These are phyloP conservation scores for Mylabris sibirica DNA, from an alignment of 2,888 invertebrate genomes.

Conservation along the genomic window DNA sequence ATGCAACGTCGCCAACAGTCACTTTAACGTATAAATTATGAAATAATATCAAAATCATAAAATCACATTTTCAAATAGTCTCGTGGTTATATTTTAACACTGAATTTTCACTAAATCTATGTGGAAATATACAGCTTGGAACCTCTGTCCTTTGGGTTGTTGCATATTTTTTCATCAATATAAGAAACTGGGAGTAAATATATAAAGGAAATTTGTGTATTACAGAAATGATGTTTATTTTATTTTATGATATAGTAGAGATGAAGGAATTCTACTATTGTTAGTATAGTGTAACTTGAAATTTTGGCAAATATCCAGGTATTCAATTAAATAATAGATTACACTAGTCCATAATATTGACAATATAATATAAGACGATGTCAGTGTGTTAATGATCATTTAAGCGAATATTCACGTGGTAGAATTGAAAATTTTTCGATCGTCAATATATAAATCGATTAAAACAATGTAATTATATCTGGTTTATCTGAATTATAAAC, in stretches of 20 bases:
- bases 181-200: constrained; percentile 9
- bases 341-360: constrained; percentile 36
- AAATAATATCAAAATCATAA: constrained; percentile 47
- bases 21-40: constrained; percentile 39
- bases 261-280: background rate
- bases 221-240: too few relatives aligned
- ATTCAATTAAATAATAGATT: constrained; percentile 49
- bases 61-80: constrained; percentile 45
- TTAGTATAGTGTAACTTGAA: constrained; percentile 27
- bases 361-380: constrained; percentile 15
- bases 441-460: background rate
- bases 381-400: constrained; percentile 31
- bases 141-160: background rate
- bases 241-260: background rate
- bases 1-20: constrained; percentile 33
- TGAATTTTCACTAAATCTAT: constrained; percentile 24
- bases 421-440: background rate
- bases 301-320: constrained; percentile 43
- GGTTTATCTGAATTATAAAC: constrained; percentile 41
- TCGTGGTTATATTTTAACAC: constrained; percentile 41
- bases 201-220: background rate
- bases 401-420: background rate
- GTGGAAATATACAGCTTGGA: constrained; percentile 6
- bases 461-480: background rate
- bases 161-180: constrained; percentile 8